Evolutionary conservation across 2,797 vertebrate species (phyloP), one percentile per base, ranked within the genome.

Genomic region (Scyliorhinus canicula): DNA sequence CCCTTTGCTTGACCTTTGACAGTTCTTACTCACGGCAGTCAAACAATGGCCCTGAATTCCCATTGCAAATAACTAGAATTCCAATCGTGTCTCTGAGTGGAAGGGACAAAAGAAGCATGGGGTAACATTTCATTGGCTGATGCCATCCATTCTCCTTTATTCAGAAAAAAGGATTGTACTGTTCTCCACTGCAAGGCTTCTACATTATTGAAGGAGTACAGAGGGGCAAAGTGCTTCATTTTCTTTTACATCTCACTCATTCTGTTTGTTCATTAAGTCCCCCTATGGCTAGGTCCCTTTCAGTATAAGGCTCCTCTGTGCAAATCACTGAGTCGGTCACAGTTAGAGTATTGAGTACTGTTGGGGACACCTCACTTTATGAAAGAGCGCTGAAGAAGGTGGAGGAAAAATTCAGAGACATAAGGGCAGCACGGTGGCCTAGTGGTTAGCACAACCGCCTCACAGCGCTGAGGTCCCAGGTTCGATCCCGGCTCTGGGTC

Each of bases 1-100:
- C 57, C n/a, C 60, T 93, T 63, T 65, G 52, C n/a, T 93, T 93
- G 90, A 93, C 91, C 91, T 67, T 93, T 93, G 44, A 28, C 91
- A 93, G 67, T 93, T 93, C n/a, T 47, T 67, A 65, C 60, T 67
- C n/a, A 93, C 40, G 69, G 91, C 63, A 69, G 44, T 40, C 40
- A 69, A 40, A 44, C 31, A 93, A 93, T 93, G 40, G 91, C 7
- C 26, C 9, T 28, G n/a, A n/a, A 63, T 93, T 93, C 91, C 60
- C 40, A 47, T n/a, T 35, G 91, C 11, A 93, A 93, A 93, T 93
- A 67, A 28, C 60, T 67, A 21, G 40, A 67, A 93, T 93, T 93
- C 60, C 60, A 63, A n/a, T 16, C 91, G 28, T 93, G 24, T 26
- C 63, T 28, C 26, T 8, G 2, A 47, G 40, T 28, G 4, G 19